These are phyloP conservation scores for Ichneumoninae sp. DNA, from an alignment of 2,888 invertebrate genomes.

Conservation along the genomic window DNA sequence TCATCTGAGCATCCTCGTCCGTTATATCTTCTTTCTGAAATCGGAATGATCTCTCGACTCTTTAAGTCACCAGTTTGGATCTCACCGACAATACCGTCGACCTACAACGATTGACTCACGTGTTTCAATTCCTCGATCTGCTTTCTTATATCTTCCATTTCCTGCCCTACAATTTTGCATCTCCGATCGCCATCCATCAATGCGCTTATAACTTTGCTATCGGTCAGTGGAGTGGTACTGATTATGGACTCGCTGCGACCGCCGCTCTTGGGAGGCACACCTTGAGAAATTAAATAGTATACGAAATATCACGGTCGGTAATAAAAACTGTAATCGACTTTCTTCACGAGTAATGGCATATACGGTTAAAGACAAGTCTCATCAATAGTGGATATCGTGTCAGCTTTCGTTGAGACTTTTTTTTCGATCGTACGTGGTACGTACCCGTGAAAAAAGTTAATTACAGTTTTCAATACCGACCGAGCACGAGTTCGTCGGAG, in stretches of 20 bases:
- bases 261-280: conserved; percentile 66
- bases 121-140: conserved; percentile 83
- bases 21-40: conserved; percentile 86
- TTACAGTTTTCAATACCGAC: not conserved
- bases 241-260: conserved; percentile 71
- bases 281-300: conserved; percentile 41
- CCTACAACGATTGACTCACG: conserved; percentile 72
- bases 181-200: conserved; percentile 85
- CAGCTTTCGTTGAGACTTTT: no score
- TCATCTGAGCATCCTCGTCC: conserved; percentile 86
- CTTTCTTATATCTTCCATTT: conserved; percentile 84
- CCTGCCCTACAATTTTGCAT: conserved; percentile 80
- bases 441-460: not conserved
- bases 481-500: not conserved
- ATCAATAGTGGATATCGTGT: no score
- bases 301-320: not conserved
- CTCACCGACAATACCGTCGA: not conserved
- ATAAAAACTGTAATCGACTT: not conserved
- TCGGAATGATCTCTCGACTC: not conserved
- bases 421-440: no score
- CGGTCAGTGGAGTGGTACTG: conserved; percentile 75
- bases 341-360: no score
- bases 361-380: no score
- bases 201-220: conserved; percentile 82
- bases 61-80: not conserved